Percentiles rank a stretch among this genome's conserved stretches.
Conservation (phyloP, 2,113 vertebrate species). For the Galbula dea region DNA sequence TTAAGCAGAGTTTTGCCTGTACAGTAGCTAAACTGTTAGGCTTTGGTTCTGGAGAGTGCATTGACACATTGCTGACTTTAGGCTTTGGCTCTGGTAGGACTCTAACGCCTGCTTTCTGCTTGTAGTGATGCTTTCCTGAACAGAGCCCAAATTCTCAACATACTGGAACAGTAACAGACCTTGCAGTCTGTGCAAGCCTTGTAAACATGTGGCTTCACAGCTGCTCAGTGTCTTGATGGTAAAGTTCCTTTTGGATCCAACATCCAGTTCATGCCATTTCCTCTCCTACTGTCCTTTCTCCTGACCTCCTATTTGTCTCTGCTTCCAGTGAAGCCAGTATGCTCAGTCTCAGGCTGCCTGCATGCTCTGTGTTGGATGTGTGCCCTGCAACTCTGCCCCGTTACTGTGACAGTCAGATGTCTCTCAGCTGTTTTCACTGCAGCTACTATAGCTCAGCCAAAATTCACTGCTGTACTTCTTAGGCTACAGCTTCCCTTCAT, state of each 20-base stretch:
- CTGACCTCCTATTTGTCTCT: background rate
- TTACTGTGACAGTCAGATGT: background rate
- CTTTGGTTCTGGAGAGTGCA: background rate
- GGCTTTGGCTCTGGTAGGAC: background rate
- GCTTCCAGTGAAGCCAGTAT: background rate
- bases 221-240: background rate
- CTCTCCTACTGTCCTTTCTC: background rate
- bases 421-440: background rate
- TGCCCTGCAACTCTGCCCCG: background rate
- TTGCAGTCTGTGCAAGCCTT: background rate
- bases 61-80: background rate
- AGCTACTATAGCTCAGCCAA: background rate
- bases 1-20: background rate
- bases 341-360: background rate
- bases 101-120: background rate
- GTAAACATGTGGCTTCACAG: conserved; percentile 8
- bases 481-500: background rate
- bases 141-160: background rate
- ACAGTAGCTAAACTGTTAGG: rapidly evolving
- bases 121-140: background rate
- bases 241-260: background rate
- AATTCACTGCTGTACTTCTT: background rate
- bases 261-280: background rate
- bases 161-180: background rate
- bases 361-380: rapidly evolving